These are phyloP conservation scores for Drosophila colorata DNA, from an alignment of 2,888 invertebrate species.

Conservation along the genomic window DNA sequence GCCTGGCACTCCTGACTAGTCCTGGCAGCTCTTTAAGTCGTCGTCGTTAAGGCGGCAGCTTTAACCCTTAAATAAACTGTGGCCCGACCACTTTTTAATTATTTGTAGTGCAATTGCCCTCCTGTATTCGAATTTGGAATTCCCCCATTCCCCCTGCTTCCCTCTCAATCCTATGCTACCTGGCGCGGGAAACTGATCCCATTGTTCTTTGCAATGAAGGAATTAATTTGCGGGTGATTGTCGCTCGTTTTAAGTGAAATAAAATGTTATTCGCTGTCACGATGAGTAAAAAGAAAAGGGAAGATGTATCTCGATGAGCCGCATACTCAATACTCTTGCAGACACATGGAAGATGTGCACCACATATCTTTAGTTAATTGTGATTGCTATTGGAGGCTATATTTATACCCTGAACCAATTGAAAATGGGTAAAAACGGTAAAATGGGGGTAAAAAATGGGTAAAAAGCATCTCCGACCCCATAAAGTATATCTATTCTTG, in stretches of 20 bases:
- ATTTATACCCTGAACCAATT: too few relatives aligned
- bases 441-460: too few relatives aligned
- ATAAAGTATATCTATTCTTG: too few relatives aligned
- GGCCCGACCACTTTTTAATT: slow-evolving; percentile 49
- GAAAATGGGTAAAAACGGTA: too few relatives aligned
- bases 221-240: slow-evolving; percentile 56
- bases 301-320: too few relatives aligned
- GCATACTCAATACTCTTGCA: not conserved
- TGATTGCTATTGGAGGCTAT: too few relatives aligned
- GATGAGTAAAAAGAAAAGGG: not conserved
- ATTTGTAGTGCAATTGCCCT: slow-evolving; percentile 39
- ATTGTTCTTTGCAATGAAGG: slow-evolving; percentile 40
- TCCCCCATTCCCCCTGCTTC: too few relatives aligned
- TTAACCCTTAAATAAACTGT: slow-evolving; percentile 26
- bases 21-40: slow-evolving; percentile 19
- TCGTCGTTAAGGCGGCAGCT: not conserved
- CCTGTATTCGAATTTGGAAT: slow-evolving; percentile 4
- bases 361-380: too few relatives aligned
- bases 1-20: not conserved
- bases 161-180: not conserved
- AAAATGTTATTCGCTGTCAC: slow-evolving; percentile 25
- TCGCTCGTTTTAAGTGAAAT: slow-evolving; percentile 39
- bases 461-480: too few relatives aligned
- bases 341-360: too few relatives aligned
- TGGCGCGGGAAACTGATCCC: not conserved